These are phyloP conservation scores for Hemicentrotus pulcherrimus DNA, from an alignment of 35 echinoderm and acorn worm species.

Conservation along the genomic window DNA sequence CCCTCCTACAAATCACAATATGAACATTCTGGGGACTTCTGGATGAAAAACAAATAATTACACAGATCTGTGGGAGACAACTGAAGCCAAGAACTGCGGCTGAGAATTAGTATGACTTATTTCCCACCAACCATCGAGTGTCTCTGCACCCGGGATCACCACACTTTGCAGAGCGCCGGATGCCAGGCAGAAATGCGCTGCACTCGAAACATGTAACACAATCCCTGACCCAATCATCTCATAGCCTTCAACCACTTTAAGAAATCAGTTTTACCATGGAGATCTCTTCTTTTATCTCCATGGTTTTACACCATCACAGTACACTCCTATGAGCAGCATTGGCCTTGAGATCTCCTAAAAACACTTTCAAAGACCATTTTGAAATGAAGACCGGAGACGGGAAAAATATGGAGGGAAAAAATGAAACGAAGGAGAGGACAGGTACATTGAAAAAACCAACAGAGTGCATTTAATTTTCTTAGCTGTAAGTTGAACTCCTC, in stretches of 20 bases:
- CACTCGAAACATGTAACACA: constrained; percentile 38
- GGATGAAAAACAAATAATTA: constrained; percentile 5
- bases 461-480: background rate
- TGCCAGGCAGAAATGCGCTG: background rate
- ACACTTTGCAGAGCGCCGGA: background rate
- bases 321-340: background rate
- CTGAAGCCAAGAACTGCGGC: background rate
- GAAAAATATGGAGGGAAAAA: background rate
- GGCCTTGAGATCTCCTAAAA: constrained; percentile 33
- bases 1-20: background rate
- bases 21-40: background rate
- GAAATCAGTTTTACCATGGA: constrained; percentile 49
- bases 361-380: constrained; percentile 16
- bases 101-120: background rate
- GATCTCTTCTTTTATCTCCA: no score
- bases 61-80: background rate
- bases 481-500: background rate
- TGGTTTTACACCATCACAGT: constrained; percentile 34
- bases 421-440: background rate
- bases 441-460: background rate
- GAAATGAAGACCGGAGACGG: background rate
- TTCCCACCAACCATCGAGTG: background rate
- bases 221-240: constrained; percentile 40
- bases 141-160: background rate
- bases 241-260: constrained; percentile 47